A percentile compares a stretch with the other conserved stretches of the same genome.
Evolutionary conservation across 2,113 vertebrate species (phyloP).

Genomic region (Oncorhynchus nerka): DNA sequence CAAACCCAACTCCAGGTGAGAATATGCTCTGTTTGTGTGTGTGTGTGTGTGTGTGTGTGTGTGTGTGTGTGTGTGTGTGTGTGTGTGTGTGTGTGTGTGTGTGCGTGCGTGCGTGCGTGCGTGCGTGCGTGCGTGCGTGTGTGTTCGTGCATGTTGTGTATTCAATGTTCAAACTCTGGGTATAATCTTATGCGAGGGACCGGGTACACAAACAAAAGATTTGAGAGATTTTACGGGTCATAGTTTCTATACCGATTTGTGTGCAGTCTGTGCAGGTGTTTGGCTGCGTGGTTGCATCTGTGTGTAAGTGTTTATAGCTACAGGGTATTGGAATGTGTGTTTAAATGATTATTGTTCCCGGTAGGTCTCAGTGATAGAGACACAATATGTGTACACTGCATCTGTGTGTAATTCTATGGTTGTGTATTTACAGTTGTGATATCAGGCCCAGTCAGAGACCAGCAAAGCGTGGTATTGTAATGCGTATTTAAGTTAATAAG

Average conservation of each 20-base stretch:
- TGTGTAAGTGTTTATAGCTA: background rate
- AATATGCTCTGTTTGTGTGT: slow-evolving; percentile 7
- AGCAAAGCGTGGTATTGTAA: background rate
- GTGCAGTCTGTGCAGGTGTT: background rate
- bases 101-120: background rate
- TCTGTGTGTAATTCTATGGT: background rate
- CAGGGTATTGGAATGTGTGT: too few relatives aligned
- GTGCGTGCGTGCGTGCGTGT: background rate
- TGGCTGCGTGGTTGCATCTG: slow-evolving; percentile 6
- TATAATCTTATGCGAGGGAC: too few relatives aligned
- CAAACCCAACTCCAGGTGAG: slow-evolving; percentile 95
- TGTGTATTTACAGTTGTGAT: background rate
- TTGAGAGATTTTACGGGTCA: background rate
- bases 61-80: background rate
- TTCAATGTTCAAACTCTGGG: too few relatives aligned
- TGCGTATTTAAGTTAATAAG: slow-evolving; percentile 14
- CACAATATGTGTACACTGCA: too few relatives aligned
- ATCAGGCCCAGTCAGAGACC: slow-evolving; percentile 12
- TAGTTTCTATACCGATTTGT: background rate
- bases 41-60: background rate
- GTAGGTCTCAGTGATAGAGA: too few relatives aligned
- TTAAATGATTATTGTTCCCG: too few relatives aligned
- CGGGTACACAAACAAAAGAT: background rate
- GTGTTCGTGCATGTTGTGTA: background rate
- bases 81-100: background rate